Evolutionary conservation across 2,797 vertebrate species (phyloP).

Genomic region (Macropus fuliginosus): DNA sequence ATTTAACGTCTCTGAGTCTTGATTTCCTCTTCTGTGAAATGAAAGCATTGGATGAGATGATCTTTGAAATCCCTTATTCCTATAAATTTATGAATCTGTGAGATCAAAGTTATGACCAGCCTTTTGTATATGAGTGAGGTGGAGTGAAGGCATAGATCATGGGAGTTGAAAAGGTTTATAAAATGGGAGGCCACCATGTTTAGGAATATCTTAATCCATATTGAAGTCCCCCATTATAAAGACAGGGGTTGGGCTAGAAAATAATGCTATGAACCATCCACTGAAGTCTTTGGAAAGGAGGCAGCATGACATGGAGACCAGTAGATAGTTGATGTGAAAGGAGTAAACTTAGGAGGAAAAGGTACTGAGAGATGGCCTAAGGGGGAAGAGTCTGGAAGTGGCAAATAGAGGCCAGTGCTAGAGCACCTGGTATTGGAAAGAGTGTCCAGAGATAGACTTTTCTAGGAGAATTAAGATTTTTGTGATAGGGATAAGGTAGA

Average conservation of each 20-base stretch:
- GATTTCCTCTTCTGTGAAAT: slow-evolving; percentile 14
- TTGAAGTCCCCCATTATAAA: not conserved
- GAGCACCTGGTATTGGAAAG: not conserved
- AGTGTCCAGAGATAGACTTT: not conserved
- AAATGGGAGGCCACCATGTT: not conserved
- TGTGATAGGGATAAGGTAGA: not conserved
- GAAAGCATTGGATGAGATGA: not conserved
- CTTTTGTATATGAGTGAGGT: not conserved
- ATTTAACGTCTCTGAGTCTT: not conserved
- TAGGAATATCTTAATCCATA: not conserved
- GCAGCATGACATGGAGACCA: not conserved
- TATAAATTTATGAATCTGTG: not conserved
- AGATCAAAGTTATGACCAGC: not conserved
- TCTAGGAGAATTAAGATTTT: not conserved
- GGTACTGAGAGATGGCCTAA: not conserved
- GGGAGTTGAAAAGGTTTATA: not conserved
- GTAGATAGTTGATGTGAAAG: not conserved
- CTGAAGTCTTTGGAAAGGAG: not conserved
- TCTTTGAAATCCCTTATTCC: not conserved
- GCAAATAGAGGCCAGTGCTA: not conserved
- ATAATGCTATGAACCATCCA: not conserved
- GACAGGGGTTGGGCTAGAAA: not conserved
- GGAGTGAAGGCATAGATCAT: not conserved
- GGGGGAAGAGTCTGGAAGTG: not conserved
- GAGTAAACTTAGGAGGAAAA: not conserved